phyloP scores from a whole-genome alignment of 2,797 vertebrate species.

The Carapus acus region DNA sequence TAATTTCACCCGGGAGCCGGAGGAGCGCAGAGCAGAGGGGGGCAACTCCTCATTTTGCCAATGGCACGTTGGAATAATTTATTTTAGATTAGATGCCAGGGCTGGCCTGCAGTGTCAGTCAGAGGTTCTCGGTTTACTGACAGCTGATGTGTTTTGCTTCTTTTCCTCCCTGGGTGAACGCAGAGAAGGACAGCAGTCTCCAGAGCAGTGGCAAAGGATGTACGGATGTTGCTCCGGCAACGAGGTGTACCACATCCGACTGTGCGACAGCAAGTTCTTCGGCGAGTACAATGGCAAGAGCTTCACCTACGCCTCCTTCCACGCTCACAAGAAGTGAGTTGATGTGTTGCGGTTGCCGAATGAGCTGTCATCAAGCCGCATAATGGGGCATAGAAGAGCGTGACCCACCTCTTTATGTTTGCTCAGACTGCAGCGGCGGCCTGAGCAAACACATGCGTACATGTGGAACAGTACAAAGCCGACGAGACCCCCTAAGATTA shows the following conservation, averaged over 20 bases:
- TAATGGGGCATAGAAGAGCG: too few relatives aligned
- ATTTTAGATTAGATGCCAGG: too few relatives aligned
- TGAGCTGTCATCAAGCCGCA: too few relatives aligned
- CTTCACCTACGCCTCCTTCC: slow-evolving; percentile 96
- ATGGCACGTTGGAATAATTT: too few relatives aligned
- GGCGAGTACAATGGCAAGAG: slow-evolving; percentile 96
- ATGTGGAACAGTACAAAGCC: too few relatives aligned
- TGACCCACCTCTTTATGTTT: too few relatives aligned
- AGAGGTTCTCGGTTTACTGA: too few relatives aligned
- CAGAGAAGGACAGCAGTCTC: slow-evolving; percentile 85
- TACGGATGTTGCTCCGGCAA: slow-evolving; percentile 97
- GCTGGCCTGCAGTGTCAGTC: too few relatives aligned
- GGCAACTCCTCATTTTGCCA: slow-evolving; percentile 2
- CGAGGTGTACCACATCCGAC: slow-evolving; percentile 94
- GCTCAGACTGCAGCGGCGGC: too few relatives aligned
- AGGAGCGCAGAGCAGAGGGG: neutral
- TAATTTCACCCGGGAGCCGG: slow-evolving; percentile 11
- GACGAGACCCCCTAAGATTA: too few relatives aligned
- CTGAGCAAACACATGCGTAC: too few relatives aligned
- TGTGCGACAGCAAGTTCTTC: slow-evolving; percentile 96
- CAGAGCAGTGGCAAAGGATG: slow-evolving; percentile 95
- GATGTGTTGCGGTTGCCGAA: slow-evolving; percentile 8
- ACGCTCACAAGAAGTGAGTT: slow-evolving; percentile 96
- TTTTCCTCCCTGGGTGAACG: slow-evolving; percentile 24
- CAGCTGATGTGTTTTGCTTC: neutral